These are phyloP conservation scores for Marmota flaviventris DNA, from an alignment of 2,113 vertebrate genomes.

Conservation along the genomic window DNA sequence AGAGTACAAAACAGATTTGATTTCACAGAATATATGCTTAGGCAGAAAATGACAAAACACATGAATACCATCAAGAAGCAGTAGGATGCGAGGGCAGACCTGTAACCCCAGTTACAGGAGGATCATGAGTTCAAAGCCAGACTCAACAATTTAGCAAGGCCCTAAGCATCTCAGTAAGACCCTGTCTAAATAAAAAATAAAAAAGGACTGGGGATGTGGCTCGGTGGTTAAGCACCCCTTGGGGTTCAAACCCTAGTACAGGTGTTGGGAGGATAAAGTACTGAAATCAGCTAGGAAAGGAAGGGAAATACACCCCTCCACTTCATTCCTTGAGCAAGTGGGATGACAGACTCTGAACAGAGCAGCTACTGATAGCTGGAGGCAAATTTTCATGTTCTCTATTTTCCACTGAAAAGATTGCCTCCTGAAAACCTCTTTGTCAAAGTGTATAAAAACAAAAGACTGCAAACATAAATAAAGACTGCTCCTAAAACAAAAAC, in stretches of 20 bases:
- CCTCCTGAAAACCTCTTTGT: conserved; percentile 19
- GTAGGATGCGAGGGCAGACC: no score
- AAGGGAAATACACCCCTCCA: conserved; percentile 74
- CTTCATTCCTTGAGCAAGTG: conserved; percentile 86
- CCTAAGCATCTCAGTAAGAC: no score
- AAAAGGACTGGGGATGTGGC: no score
- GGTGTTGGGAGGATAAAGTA: no score
- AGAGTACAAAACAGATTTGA: conserved; percentile 92
- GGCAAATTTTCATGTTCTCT: neutral
- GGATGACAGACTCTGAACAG: conserved; percentile 82
- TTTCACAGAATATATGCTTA: conserved; percentile 90
- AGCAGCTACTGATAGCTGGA: fast-evolving
- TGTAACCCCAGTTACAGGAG: no score
- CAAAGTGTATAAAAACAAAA: conserved; percentile 67
- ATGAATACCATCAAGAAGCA: no score
- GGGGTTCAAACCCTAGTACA: no score
- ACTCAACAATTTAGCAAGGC: no score
- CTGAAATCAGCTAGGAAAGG: no score
- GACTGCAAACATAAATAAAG: neutral
- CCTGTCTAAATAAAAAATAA: no score
- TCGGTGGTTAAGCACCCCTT: no score
- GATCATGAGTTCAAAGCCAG: no score
- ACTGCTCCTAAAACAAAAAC: neutral
- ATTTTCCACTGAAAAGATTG: conserved; percentile 13
- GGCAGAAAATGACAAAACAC: conserved; percentile 88